Conservation (phyloP, 2,113 vertebrate genomes). For the Hippocampus barbouri region DNA sequence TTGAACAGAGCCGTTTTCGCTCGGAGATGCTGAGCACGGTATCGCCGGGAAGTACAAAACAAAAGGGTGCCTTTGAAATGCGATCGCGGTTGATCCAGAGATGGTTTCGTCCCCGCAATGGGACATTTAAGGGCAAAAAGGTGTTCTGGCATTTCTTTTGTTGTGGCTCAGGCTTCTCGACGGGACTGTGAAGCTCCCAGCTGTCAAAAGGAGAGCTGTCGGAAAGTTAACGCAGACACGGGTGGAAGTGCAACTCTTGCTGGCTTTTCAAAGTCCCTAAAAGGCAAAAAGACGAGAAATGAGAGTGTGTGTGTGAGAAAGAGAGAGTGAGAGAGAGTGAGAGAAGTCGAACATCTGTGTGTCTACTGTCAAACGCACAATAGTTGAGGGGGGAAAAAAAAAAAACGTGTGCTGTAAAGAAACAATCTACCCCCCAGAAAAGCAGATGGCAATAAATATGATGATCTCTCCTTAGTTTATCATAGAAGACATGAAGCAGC, state of each 20-base stretch:
- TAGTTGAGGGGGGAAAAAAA: background rate
- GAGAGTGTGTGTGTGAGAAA: slow-evolving; percentile 1
- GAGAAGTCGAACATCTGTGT: slow-evolving; percentile 24
- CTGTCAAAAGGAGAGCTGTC: slow-evolving; percentile 27
- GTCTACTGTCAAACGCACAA: background rate
- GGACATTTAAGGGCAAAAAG: slow-evolving; percentile 1
- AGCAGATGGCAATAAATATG: background rate
- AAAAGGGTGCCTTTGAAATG: background rate
- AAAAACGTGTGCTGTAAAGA: background rate
- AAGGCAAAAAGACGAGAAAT: slow-evolving; percentile 57
- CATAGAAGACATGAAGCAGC: slow-evolving; percentile 97
- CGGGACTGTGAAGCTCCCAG: slow-evolving; percentile 21
- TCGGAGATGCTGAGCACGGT: background rate
- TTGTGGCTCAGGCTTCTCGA: slow-evolving; percentile 20
- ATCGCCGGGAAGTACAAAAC: background rate
- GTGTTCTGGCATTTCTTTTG: background rate
- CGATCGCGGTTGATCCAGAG: background rate
- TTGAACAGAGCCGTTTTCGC: background rate
- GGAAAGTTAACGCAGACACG: slow-evolving; percentile 27
- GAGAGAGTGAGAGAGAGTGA: background rate
- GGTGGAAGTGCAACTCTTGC: slow-evolving; percentile 44
- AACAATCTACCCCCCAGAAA: background rate
- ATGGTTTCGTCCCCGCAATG: background rate
- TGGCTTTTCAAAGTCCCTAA: slow-evolving; percentile 60
- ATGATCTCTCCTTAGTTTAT: slow-evolving; percentile 78